phyloP scores from a whole-genome alignment of 2,113 vertebrate species.

The Campylomormyrus numenius region DNA sequence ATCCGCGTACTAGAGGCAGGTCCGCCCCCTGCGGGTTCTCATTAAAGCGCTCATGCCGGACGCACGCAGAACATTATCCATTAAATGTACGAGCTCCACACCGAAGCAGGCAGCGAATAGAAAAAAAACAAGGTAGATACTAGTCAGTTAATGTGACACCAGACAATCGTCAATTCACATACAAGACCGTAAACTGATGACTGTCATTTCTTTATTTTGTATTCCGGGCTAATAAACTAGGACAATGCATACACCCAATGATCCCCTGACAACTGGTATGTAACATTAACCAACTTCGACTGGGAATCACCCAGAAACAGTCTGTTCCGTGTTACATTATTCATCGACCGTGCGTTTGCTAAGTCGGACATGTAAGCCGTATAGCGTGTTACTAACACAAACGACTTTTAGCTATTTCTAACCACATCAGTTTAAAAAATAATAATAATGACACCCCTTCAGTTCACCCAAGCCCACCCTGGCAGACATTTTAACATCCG shows the following conservation, averaged over 20 bases:
- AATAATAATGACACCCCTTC: not conserved
- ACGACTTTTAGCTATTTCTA: not conserved
- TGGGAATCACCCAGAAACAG: not conserved
- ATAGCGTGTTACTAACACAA: not conserved
- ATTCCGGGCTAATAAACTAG: not conserved
- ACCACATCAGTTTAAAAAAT: not conserved
- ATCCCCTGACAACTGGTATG: not conserved
- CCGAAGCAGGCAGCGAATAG: not conserved
- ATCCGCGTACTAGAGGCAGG: not conserved
- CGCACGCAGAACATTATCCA: not conserved
- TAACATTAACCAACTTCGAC: not conserved
- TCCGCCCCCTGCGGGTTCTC: not conserved
- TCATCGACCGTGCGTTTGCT: not conserved
- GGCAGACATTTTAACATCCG: not conserved
- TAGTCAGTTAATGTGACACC: not conserved
- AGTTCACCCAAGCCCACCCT: not conserved
- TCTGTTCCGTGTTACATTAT: constrained; percentile 10
- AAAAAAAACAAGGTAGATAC: not conserved
- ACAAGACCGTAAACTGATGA: not conserved
- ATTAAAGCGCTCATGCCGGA: not conserved
- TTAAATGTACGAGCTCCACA: not conserved
- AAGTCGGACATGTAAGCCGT: not conserved
- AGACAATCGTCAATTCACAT: not conserved
- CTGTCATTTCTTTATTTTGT: not conserved
- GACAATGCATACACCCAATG: not conserved